A percentile compares a stretch with the other conserved stretches of the same genome.
Evolutionary conservation across 2,113 vertebrate species (phyloP).

Genomic region (Galemys pyrenaicus): DNA sequence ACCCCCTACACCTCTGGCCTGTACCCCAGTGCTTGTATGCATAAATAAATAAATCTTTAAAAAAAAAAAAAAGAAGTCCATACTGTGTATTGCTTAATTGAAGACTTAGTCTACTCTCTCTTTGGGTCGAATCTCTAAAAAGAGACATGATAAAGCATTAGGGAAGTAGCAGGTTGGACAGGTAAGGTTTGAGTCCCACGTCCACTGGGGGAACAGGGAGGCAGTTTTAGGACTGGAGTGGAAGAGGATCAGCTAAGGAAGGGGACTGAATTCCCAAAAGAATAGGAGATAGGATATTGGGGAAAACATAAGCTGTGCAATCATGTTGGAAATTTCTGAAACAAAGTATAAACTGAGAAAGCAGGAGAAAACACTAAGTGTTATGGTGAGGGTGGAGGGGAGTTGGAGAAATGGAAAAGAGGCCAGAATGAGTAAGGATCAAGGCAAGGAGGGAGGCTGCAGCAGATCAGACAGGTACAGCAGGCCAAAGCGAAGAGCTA

Average conservation of each 20-base stretch:
- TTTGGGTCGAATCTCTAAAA: background rate
- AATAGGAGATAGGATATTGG: background rate
- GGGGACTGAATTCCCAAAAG: background rate
- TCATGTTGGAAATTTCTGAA: background rate
- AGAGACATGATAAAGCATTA: background rate
- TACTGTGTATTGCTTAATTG: background rate
- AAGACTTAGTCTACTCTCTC: constrained; percentile 23
- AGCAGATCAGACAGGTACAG: background rate
- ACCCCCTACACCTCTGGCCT: too few species aligned
- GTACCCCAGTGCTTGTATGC: too few species aligned
- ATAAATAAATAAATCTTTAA: too few species aligned
- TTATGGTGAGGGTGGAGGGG: background rate
- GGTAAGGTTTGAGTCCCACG: background rate
- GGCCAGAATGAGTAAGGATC: too few species aligned
- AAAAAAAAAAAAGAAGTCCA: constrained; percentile 5
- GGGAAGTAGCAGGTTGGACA: background rate
- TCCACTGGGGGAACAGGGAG: too few species aligned
- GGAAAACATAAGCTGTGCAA: background rate
- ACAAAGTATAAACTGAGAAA: background rate
- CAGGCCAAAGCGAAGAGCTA: background rate
- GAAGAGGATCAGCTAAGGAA: background rate
- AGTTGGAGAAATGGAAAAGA: too few species aligned
- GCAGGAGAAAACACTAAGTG: background rate
- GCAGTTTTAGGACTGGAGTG: background rate
- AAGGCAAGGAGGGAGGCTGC: too few species aligned